phyloP scores from a whole-genome alignment of 2,113 vertebrate genomes.

The Burhinus bistriatus region DNA sequence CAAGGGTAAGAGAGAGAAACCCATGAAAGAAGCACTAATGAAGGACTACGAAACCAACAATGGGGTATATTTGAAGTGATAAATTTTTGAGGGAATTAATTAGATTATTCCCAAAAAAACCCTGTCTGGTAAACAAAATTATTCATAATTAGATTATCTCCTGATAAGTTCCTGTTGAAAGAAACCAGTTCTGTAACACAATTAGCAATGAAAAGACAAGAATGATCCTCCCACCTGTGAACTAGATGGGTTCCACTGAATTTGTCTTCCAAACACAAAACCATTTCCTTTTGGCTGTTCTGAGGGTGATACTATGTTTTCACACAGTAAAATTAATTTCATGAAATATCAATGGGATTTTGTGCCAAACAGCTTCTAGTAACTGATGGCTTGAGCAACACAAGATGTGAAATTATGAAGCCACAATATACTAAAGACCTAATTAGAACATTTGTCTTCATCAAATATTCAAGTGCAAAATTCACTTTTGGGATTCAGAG shows the following conservation, averaged over 20 bases:
- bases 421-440: background rate
- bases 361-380: background rate
- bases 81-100: background rate
- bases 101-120: background rate
- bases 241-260: background rate
- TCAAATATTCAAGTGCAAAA: background rate
- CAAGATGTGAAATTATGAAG: background rate
- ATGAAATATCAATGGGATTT: background rate
- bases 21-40: background rate
- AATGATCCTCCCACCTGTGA: background rate
- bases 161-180: background rate
- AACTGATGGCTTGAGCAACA: background rate
- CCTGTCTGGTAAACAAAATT: background rate
- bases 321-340: background rate
- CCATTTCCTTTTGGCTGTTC: background rate
- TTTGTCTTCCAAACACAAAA: background rate
- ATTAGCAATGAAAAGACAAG: background rate
- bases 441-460: background rate
- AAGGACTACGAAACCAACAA: background rate
- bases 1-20: background rate
- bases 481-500: background rate
- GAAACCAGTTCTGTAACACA: constrained; percentile 1
- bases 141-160: background rate
- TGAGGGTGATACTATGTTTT: background rate
- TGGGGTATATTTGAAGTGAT: background rate